These are phyloP conservation scores for Diabrotica undecimpunctata DNA, from an alignment of 1,140 invertebrate genomes.

Conservation along the genomic window DNA sequence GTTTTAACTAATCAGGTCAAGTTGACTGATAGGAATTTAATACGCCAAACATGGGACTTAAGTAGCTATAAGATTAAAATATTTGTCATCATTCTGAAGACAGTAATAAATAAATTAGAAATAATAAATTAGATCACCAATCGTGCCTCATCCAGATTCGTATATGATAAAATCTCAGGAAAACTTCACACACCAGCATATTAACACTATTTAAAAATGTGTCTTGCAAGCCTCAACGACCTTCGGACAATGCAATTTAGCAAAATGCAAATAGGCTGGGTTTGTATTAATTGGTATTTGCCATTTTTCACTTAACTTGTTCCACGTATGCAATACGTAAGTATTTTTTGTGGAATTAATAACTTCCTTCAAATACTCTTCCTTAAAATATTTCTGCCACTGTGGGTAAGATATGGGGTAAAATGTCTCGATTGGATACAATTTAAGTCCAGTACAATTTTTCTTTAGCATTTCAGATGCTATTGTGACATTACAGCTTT, in stretches of 20 bases:
- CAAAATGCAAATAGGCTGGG: constrained; percentile 56
- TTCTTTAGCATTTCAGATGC: background rate
- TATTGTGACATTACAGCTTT: too few relatives aligned
- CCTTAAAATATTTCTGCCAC: constrained; percentile 49
- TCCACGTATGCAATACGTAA: constrained; percentile 66
- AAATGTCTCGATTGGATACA: constrained; percentile 2
- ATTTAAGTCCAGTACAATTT: background rate
- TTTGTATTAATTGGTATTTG: constrained; percentile 48
- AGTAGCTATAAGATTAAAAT: too few relatives aligned
- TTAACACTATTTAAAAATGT: constrained; percentile 4
- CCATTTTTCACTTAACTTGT: constrained; percentile 55
- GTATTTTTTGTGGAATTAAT: constrained; percentile 53
- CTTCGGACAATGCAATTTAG: constrained; percentile 58
- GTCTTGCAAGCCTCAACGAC: constrained; percentile 43
- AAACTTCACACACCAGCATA: too few relatives aligned
- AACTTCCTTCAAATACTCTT: constrained; percentile 48
- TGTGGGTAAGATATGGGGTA: background rate
- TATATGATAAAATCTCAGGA: too few relatives aligned
- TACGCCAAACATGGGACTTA: too few relatives aligned
- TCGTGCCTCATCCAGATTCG: too few relatives aligned
- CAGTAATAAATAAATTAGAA: too few relatives aligned
- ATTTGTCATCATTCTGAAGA: too few relatives aligned
- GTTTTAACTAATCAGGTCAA: too few relatives aligned
- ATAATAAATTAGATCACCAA: too few relatives aligned
- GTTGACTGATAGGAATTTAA: too few relatives aligned